These are phyloP conservation scores for Amphipyra tragopoginis DNA, from an alignment of 2,888 invertebrate genomes.

Conservation along the genomic window DNA sequence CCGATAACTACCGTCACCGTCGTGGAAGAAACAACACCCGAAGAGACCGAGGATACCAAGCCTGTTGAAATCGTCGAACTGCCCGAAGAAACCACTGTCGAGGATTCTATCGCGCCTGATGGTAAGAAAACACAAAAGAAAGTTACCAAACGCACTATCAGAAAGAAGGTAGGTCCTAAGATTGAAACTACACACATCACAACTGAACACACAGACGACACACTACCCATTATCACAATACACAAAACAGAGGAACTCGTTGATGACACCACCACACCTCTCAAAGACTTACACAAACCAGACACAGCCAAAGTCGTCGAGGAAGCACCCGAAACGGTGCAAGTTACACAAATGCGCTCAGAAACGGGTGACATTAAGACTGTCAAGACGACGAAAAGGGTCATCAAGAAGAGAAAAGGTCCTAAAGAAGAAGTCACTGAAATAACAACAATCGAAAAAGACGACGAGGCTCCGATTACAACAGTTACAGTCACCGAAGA, in stretches of 20 bases:
- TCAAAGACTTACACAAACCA: constrained; percentile 23
- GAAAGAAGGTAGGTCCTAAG: constrained; percentile 68
- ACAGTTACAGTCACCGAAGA: no score
- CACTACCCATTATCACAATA: constrained; percentile 77
- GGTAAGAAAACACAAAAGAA: constrained; percentile 45
- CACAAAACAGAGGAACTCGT: constrained; percentile 71
- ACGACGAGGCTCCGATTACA: no score
- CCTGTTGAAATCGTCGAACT: constrained; percentile 61
- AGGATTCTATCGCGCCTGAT: constrained; percentile 37
- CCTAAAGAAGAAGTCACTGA: no score
- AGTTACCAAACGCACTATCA: constrained; percentile 73
- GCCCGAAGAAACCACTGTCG: constrained; percentile 57
- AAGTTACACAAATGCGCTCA: no score
- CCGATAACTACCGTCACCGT: constrained; percentile 66
- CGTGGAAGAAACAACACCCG: constrained; percentile 60
- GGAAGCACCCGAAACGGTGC: no score
- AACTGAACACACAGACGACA: constrained; percentile 80
- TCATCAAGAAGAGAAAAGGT: no score
- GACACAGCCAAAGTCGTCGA: constrained; percentile 54
- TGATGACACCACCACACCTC: neutral
- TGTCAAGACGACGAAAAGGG: no score
- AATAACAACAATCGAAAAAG: no score
- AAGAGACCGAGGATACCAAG: constrained; percentile 43
- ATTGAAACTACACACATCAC: constrained; percentile 69
- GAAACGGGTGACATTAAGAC: no score